Evolutionary conservation across 1,140 invertebrate genomes (phyloP).

Genomic region (Pararge aegeria): DNA sequence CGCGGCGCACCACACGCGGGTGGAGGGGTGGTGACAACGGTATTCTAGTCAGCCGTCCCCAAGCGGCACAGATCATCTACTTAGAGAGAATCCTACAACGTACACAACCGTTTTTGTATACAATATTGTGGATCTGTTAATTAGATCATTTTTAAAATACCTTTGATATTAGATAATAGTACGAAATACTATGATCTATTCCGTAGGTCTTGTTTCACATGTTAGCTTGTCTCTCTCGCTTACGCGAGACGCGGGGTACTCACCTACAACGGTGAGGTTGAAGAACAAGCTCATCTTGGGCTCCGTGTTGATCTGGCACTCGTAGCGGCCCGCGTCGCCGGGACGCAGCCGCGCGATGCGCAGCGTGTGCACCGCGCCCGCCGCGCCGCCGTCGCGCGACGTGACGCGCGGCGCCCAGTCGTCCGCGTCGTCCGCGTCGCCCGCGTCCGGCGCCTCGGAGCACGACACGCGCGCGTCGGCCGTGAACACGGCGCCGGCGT

Average conservation of each 20-base stretch:
- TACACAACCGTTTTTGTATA: no score
- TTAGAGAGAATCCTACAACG: no score
- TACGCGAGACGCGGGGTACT: constrained; percentile 34
- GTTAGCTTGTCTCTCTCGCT: no score
- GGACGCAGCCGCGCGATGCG: constrained; percentile 83
- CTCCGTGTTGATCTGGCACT: constrained; percentile 90
- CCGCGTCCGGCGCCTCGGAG: constrained; percentile 23
- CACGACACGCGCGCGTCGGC: constrained; percentile 84
- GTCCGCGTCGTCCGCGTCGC: constrained; percentile 12
- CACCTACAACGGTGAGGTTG: constrained; percentile 84
- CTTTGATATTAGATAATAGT: no score
- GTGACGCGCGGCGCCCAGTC: constrained; percentile 41
- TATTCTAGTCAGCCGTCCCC: no score
- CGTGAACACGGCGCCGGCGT: constrained; percentile 85
- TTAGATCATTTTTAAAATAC: no score
- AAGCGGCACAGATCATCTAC: no score
- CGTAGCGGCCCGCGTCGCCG: constrained; percentile 86
- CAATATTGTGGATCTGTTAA: no score
- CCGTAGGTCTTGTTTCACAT: no score
- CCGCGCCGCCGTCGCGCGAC: constrained; percentile 17
- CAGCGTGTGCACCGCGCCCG: constrained; percentile 78
- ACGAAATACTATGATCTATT: no score
- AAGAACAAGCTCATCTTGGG: constrained; percentile 88
- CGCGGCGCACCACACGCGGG: no score
- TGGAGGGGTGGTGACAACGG: no score